Percentiles rank a stretch among this genome's conserved stretches.
Evolutionary conservation across 1,140 invertebrate species (phyloP).

Genomic region (Micrasema longulum): DNA sequence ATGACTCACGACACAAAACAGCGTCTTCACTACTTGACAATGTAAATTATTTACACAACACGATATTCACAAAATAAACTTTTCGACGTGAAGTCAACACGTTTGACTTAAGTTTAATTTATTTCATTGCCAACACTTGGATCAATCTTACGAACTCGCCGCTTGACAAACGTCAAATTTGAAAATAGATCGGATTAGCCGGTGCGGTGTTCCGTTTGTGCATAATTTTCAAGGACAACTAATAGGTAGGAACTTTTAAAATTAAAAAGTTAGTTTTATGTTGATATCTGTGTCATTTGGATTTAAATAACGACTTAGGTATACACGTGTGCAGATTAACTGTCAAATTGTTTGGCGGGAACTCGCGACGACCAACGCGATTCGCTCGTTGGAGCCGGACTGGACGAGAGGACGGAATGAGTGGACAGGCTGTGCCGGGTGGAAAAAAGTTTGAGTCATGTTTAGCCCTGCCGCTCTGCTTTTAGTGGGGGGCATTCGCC

Average conservation of each 20-base stretch:
- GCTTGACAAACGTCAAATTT: slow-evolving; percentile 23
- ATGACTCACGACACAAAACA: slow-evolving; percentile 20
- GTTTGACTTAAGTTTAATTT: neutral
- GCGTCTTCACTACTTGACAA: slow-evolving; percentile 25
- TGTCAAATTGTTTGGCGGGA: slow-evolving; percentile 7
- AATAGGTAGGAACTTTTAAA: neutral
- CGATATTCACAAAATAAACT: neutral
- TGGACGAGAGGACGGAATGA: neutral
- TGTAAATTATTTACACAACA: slow-evolving; percentile 22
- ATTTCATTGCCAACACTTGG: neutral
- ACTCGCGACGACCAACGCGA: slow-evolving; percentile 23
- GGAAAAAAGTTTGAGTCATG: slow-evolving; percentile 36
- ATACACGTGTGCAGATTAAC: slow-evolving; percentile 16
- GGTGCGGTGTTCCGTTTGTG: slow-evolving; percentile 1
- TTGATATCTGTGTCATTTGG: neutral
- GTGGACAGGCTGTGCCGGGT: slow-evolving; percentile 22
- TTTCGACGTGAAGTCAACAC: neutral
- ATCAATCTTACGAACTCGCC: neutral
- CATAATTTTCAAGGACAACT: neutral
- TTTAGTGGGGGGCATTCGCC: slow-evolving; percentile 38
- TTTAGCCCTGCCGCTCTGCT: slow-evolving; percentile 31
- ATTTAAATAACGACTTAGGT: neutral
- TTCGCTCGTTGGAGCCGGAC: neutral
- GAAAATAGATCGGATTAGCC: slow-evolving; percentile 1
- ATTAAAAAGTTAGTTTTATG: neutral